Base-by-base conservation (phyloP, 2,797 vertebrate species). In the Pseudochromis fuscus region DNA sequence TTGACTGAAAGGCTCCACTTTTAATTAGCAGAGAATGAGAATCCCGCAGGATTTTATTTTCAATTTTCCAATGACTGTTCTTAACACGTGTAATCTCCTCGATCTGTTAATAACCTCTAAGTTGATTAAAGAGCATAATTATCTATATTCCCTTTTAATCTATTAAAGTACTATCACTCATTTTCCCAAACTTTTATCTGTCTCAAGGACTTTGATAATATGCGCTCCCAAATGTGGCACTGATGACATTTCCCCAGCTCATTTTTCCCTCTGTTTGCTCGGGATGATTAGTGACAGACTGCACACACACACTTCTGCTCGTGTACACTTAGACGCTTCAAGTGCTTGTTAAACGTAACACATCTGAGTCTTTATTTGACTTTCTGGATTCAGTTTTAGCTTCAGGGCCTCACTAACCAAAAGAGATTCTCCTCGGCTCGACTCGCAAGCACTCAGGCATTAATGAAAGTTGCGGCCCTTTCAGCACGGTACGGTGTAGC, bases 101-200 rank as follows among this genome's bases (percentile, higher is more conserved):
- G 50, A 83, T 89, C 81, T 60, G 72, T 83, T 91, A 88, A 89
- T 84, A 91, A 87, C 83, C 68, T 84, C 86, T 79, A 30, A 83
- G 49, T 90, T 93, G 88, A 93, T 93, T 90, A 90, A 89, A 75
- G 72, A 76, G 55, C 52, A 83, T 67, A 79, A 88, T 87, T 60
- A 69, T 88, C 82, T 83, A 71, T 45, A 73, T 82, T 83, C 53
- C 64, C 66, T 61, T 87, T 78, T 72, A 78, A 88, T 86, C 67
- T 79, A 73, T 87, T 79, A 83, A 65, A 72, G 60, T 52, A 59
- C 37, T 19, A 21, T 74, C 81, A 88, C 78, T 87, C 66, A 81
- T 79, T 84, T 85, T 67, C 72, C 79, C 60, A 25, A 87, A 80
- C 67, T 71, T 67, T 69, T 53, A 55, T 68, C 79, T n/a, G 30